Conservation (phyloP, 37 sponge, comb jelly and placozoan genomes). For the Spongia lamella region DNA sequence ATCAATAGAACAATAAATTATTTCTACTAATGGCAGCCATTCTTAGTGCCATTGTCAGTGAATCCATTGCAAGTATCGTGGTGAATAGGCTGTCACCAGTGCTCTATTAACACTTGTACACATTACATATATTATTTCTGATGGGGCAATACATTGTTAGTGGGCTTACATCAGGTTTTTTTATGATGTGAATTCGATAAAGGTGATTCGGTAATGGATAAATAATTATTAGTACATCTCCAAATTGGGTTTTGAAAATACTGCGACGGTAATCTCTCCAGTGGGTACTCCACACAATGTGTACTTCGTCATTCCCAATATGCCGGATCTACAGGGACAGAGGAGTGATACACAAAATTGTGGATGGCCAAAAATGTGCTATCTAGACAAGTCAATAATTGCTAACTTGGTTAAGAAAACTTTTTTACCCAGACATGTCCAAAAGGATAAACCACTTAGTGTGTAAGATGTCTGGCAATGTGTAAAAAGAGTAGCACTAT, state of each 20-base stretch:
- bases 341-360: too few relatives aligned
- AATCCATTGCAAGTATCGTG: neutral
- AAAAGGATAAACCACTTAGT: too few relatives aligned
- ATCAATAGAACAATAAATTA: neutral
- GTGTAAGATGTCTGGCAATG: too few relatives aligned
- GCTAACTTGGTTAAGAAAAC: too few relatives aligned
- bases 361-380: too few relatives aligned
- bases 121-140: neutral
- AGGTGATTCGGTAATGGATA: conserved; percentile 84
- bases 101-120: neutral
- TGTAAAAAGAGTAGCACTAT: too few relatives aligned
- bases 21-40: too few relatives aligned
- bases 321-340: conserved; percentile 70
- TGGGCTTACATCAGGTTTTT: conserved; percentile 30
- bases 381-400: too few relatives aligned
- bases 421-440: too few relatives aligned
- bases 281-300: conserved; percentile 98
- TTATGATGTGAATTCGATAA: conserved; percentile 83
- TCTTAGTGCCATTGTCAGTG: too few relatives aligned
- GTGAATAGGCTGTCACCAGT: neutral
- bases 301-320: conserved; percentile 96
- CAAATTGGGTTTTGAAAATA: conserved; percentile 93
- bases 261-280: conserved; percentile 86
- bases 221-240: conserved; percentile 85
- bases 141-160: neutral